Evolutionary conservation across 2,113 vertebrate genomes (phyloP).

Genomic region (Cyrtonyx montezumae): DNA sequence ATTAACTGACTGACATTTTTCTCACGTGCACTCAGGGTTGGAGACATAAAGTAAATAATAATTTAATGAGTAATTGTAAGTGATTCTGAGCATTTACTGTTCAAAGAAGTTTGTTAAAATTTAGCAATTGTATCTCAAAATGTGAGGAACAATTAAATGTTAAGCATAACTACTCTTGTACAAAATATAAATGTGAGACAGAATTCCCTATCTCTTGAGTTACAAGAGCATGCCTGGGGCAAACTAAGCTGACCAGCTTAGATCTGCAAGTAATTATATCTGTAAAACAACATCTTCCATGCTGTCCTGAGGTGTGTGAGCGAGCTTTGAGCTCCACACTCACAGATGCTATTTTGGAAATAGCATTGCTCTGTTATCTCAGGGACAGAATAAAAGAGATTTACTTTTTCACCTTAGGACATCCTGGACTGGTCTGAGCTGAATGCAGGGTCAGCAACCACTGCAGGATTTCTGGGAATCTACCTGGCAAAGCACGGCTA

Average conservation of each 20-base stretch:
- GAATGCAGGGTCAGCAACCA: not conserved
- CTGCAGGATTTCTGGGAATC: not conserved
- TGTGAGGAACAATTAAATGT: not conserved
- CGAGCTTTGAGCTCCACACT: not conserved
- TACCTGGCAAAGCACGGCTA: not conserved
- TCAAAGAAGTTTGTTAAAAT: not conserved
- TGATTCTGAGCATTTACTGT: not conserved
- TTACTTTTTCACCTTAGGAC: not conserved
- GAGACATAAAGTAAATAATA: not conserved
- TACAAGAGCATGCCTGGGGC: not conserved
- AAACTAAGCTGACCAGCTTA: not conserved
- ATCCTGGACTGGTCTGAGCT: not conserved
- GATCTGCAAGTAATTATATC: not conserved
- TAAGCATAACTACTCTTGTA: not conserved
- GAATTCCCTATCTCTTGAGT: not conserved
- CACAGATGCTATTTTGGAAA: not conserved
- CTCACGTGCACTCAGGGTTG: not conserved
- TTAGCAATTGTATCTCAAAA: not conserved
- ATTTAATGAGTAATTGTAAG: not conserved
- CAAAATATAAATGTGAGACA: not conserved
- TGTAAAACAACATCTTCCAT: not conserved
- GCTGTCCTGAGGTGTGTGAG: not conserved
- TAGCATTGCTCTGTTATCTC: not conserved
- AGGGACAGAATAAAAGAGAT: not conserved
- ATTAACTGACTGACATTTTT: conserved; percentile 3